phyloP scores from a whole-genome alignment of 2,113 vertebrate genomes.

The Trematocara nigrifrons region DNA sequence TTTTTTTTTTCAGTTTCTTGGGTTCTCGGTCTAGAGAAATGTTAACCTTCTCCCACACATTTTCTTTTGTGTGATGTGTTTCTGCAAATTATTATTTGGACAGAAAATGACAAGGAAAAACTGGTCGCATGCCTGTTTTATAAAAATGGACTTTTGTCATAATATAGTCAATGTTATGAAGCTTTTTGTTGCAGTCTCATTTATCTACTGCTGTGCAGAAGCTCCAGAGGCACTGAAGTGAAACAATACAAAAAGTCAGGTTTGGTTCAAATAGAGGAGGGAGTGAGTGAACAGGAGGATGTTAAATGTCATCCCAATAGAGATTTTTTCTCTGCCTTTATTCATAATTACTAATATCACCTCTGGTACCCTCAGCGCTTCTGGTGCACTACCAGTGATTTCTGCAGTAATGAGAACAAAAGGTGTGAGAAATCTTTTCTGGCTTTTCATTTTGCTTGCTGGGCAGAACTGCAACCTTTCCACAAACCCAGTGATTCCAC shows the following conservation, averaged over 20 bases:
- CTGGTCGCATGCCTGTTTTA: not conserved
- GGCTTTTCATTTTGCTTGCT: not conserved
- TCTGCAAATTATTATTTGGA: not conserved
- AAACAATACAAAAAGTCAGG: not conserved
- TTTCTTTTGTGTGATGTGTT: not conserved
- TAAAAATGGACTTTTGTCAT: not conserved
- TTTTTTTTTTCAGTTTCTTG: not conserved
- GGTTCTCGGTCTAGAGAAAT: not conserved
- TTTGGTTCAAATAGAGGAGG: not conserved
- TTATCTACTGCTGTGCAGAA: not conserved
- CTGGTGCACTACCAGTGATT: not conserved
- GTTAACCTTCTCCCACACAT: not conserved
- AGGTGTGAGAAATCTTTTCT: not conserved
- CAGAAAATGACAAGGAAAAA: not conserved
- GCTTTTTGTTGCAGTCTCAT: not conserved
- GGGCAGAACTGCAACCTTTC: not conserved
- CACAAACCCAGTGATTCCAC: not conserved
- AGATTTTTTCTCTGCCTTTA: not conserved
- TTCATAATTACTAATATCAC: not conserved
- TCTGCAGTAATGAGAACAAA: not conserved
- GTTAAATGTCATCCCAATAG: not conserved
- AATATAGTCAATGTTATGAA: not conserved
- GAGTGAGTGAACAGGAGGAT: not conserved
- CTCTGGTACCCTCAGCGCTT: not conserved
- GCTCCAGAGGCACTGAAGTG: not conserved